Base-by-base conservation (phyloP, 2,888 invertebrate genomes). In the Cryptophagus acutangulus region DNA sequence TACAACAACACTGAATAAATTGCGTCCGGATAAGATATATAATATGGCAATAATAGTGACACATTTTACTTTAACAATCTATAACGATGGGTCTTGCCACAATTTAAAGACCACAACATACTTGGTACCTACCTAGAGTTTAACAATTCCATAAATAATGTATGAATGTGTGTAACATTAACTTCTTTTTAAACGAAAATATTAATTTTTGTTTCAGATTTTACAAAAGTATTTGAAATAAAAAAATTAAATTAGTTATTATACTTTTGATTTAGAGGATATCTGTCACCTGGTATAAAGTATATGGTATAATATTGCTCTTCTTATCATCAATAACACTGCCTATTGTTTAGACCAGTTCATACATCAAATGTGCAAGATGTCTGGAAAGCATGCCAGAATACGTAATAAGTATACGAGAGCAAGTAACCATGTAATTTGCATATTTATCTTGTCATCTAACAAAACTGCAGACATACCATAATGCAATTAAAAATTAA, bases 401-500 rank as follows among this genome's bases (percentile, higher is more conserved):
- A 36, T 36, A 36, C 9, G 28, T 30, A 40, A 40, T 36, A 35
- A 33, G 36, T 24, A 39, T n/a, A n/a, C 35, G 31, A 18, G 29
- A 31, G 13, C 31, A 12, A 31, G 17, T 30, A 36, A 31, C 30
- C 16, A 17, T 36, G 25, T 36, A 40, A 40, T 40, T 40, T 40
- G 36, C 40, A 40, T 40, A 36, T 36, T 40, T 40, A 40, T 40
- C 36, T n/a, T n/a, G n/a, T n/a, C n/a, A 30, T 40, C 40, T 17
- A n/a, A 15, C 14, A 35, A 29, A 17, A 18, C 20, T 17, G 24
- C 36, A 30, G 20, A 20, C 36, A 30, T 20, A 20, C 33, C 24
- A 25, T 30, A 33, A n/a, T 25, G 25, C 39, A 39, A 39, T 39
- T 39, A 39, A 39, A 31, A 39, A 33, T 33, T 20, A n/a, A 20